phyloP scores from a whole-genome alignment of 1,140 invertebrate genomes.

The Hycleus cichorii region DNA sequence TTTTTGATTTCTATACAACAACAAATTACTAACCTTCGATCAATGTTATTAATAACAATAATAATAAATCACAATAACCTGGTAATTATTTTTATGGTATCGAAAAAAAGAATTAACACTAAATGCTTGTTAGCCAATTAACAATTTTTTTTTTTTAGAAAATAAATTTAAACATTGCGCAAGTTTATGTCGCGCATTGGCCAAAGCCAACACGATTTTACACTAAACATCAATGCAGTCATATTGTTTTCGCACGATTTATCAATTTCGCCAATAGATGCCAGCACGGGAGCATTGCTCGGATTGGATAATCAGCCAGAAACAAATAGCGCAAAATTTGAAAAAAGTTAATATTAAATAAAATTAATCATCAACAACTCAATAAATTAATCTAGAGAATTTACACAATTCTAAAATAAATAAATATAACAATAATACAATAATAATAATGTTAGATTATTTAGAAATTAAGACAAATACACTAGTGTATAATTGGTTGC shows the following conservation, averaged over 20 bases:
- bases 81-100: conserved; percentile 1
- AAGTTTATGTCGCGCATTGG: conserved; percentile 9
- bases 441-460: no score
- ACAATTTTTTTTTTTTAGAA: background rate
- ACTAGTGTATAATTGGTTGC: background rate
- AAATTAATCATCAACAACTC: no score
- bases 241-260: conserved; percentile 9
- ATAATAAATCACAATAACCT: background rate
- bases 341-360: no score
- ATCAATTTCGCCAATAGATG: conserved; percentile 17
- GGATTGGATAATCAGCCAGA: background rate
- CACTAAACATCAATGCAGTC: background rate
- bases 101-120: background rate
- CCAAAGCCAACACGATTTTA: conserved; percentile 13
- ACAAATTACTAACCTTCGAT: background rate
- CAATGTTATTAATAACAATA: background rate
- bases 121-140: background rate
- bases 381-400: no score
- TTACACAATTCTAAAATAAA: no score
- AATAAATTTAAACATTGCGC: background rate
- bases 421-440: no score
- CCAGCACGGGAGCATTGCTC: background rate
- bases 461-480: no score
- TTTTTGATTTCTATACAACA: background rate
- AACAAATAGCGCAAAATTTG: no score